These are phyloP conservation scores for Trachythela sp. DNA, from an alignment of 64 coral and sea anemone species.

Conservation along the genomic window DNA sequence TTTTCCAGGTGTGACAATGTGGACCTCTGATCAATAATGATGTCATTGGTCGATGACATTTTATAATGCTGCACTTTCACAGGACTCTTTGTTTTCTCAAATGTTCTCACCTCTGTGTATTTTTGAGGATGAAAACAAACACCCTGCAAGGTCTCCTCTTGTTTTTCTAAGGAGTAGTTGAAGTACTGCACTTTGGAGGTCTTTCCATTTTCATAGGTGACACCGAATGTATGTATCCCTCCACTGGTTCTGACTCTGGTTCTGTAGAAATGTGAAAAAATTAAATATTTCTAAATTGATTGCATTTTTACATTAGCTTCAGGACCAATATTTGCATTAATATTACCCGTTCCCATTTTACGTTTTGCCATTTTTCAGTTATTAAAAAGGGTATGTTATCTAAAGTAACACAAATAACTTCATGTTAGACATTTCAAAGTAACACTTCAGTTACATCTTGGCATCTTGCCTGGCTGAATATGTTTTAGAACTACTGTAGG, in stretches of 20 bases:
- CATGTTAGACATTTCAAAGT: not conserved
- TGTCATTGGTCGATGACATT: not conserved
- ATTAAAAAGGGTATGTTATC: too few relatives aligned
- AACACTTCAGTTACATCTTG: not conserved
- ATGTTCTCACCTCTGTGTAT: slow-evolving; percentile 17
- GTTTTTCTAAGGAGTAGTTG: slow-evolving; percentile 20
- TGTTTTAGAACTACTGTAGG: too few relatives aligned
- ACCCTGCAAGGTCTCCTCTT: not conserved
- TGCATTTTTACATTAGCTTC: too few relatives aligned
- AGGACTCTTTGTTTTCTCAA: slow-evolving; percentile 5
- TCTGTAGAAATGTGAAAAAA: not conserved
- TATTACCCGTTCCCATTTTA: too few relatives aligned
- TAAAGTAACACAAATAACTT: too few relatives aligned
- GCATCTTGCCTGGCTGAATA: not conserved
- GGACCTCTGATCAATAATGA: not conserved
- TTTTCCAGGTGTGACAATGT: not conserved
- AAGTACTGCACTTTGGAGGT: slow-evolving; percentile 4
- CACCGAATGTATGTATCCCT: slow-evolving; percentile 42
- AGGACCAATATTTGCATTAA: too few relatives aligned
- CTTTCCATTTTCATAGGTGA: slow-evolving; percentile 25
- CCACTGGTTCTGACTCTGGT: not conserved
- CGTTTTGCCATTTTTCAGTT: too few relatives aligned
- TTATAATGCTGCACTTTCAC: not conserved
- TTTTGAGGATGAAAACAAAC: slow-evolving; percentile 18
- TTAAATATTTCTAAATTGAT: too few relatives aligned